phyloP scores from a whole-genome alignment of 2,797 vertebrate species.

The Adelosebastes latens region DNA sequence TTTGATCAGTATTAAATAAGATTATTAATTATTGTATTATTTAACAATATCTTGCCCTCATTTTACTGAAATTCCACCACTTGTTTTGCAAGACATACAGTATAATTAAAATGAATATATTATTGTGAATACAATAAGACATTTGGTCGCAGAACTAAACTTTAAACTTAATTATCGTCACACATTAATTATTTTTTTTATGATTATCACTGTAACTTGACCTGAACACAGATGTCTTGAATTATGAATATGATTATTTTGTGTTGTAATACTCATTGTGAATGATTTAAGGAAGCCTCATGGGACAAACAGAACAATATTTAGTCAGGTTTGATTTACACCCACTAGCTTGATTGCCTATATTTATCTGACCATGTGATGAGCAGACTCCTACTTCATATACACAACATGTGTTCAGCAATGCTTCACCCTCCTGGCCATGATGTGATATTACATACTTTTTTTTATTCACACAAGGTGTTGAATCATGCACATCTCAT shows the following conservation, averaged over 20 bases:
- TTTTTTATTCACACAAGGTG: background rate
- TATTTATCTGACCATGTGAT: slow-evolving; percentile 38
- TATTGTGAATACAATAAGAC: background rate
- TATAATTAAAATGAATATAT: background rate
- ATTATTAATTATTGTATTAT: background rate
- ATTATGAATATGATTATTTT: background rate
- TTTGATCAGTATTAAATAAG: background rate
- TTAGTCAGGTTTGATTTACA: slow-evolving; percentile 1
- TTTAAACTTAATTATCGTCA: background rate
- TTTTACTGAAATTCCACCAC: background rate
- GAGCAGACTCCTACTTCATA: background rate
- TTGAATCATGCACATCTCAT: background rate
- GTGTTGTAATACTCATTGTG: background rate
- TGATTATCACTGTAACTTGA: background rate
- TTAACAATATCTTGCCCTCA: background rate
- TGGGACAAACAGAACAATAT: background rate
- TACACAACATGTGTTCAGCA: slow-evolving; percentile 18
- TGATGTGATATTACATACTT: slow-evolving; percentile 37
- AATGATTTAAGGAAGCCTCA: background rate
- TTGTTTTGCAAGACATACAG: background rate
- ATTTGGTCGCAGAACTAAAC: background rate
- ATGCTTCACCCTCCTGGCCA: slow-evolving; percentile 64
- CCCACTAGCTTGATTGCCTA: background rate
- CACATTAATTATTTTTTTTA: background rate
- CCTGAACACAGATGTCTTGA: background rate